Base-by-base conservation (phyloP, 2,888 invertebrate genomes). In the Lochmaea crataegi region DNA sequence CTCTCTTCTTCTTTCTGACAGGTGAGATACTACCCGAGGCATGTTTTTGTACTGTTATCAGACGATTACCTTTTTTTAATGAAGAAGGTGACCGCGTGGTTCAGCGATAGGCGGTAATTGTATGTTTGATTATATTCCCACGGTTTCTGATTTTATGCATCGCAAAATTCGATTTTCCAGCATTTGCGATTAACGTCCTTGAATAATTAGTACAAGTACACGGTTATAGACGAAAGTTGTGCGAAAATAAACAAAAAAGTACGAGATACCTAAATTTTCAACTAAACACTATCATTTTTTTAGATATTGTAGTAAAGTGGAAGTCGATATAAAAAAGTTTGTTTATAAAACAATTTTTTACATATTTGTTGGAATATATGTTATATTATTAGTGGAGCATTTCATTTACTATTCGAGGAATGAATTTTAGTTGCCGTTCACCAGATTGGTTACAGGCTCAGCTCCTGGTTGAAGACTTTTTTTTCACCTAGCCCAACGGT, bases 11-110 rank as follows among this genome's bases (percentile, higher is more conserved):
- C 56, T 41, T 60, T 81, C 78, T 80, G 76, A 64, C 83, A 83
- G 83, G 83, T 83, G 83, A 83, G 83, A 78, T 63, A 63, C 11
- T 51, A 65, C 69, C 65, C 18, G n/a, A 38, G 65, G 65, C 57
- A 12, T 53, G 79, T 82, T 82, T 80, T 78, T 80, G 77, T 80
- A 80, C 81, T 82, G 80, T 82, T 82, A 83, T 83, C 81, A 80
- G 72, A 71, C 78, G 77, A 79, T 79, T 78, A 73, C 77, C 69
- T 77, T 77, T 77, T 77, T 75, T 58, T 12, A 51, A 53, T 32
- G 58, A 14, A 58, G 32, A 32, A 58, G 58, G 58, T 58, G 58
- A 58, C 58, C 58, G 58, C 26, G 58, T 58, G 58, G 58, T 58
- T 58, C 58, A 58, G 58, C 58, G 32, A 26, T 58, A 58, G 26